Evolutionary conservation across 2,113 vertebrate genomes (phyloP), one percentile per base, ranked within the genome.

Genomic region (Notechis scutatus): DNA sequence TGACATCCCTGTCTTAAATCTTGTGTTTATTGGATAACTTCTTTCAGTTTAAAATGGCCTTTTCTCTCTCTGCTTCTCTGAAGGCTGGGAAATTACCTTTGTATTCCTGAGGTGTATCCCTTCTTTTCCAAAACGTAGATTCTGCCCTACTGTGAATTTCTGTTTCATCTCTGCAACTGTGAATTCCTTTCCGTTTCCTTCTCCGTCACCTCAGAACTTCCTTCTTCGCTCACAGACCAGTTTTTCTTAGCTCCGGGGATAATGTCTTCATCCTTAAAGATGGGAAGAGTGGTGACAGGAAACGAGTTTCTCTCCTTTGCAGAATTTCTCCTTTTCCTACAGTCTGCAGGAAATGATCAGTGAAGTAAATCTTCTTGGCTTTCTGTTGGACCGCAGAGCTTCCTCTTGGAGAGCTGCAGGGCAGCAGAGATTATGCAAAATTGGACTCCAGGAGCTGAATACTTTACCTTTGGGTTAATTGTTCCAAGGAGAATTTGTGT

Each of bases 21-120:
- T 94, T 95, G 34, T 42, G 20, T 95, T 92, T 87, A 93, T 91
- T 92, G 24, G 20, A 1, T 14, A 39, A 24, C 34, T 50, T 81
- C 91, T 93, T 45, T 93, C n/a, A 23, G 18, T 39, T 74, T 74
- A 74, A 74, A 74, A 18, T 2, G 29, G 45, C 1, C 9, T 21
- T 56, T 20, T 56, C 56, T 56, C 18, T 56, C 55, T 56, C 55
- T 56, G 18, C 10, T 29, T 39, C 11, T 59, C 45, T 45, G 18
- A 34, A 29, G n/a, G 45, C 45, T 52, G 87, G 81, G 54, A 29
- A 92, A 89, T 9, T 54, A 59, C 15, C 42, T 39, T 54, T 29
- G 39, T 6, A 52, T 24, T 59, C 85, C 88, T 96, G 92, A 59
- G 54, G 50, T 57, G 11, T 15, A 54, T 55, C 26, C 8, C 47